Conservation (phyloP, 2,797 vertebrate species). For the Fratercula arctica region DNA sequence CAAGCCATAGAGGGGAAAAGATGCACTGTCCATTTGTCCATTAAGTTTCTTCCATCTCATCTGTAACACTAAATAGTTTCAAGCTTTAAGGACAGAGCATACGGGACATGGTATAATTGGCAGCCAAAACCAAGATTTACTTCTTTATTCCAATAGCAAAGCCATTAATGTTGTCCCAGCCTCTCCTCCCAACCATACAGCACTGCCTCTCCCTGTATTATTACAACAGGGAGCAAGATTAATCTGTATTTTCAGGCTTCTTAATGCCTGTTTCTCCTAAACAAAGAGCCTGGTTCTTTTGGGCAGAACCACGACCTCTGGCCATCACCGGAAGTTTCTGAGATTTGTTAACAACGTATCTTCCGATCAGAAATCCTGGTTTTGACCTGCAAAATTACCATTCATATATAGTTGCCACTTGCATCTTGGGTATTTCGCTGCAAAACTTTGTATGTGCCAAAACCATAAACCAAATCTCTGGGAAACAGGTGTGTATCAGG, state of each 20-base stretch:
- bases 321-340: neutral
- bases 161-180: neutral
- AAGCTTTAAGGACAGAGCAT: neutral
- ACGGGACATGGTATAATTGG: neutral
- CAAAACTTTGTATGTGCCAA: neutral
- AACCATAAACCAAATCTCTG: neutral
- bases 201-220: neutral
- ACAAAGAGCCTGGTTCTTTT: neutral
- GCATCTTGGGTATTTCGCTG: neutral
- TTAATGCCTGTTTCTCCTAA: neutral
- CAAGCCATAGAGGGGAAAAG: neutral
- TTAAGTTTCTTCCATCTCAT: neutral
- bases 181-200: neutral
- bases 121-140: neutral
- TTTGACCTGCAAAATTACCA: neutral
- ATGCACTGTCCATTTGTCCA: rapidly evolving
- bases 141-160: neutral
- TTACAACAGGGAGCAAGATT: neutral
- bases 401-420: neutral
- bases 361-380: neutral
- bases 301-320: neutral
- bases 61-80: neutral
- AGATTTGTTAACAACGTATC: neutral
- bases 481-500: neutral
- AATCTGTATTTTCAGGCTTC: neutral